Conservation (phyloP, 2,797 vertebrate genomes). For the Aphelocoma californica region DNA sequence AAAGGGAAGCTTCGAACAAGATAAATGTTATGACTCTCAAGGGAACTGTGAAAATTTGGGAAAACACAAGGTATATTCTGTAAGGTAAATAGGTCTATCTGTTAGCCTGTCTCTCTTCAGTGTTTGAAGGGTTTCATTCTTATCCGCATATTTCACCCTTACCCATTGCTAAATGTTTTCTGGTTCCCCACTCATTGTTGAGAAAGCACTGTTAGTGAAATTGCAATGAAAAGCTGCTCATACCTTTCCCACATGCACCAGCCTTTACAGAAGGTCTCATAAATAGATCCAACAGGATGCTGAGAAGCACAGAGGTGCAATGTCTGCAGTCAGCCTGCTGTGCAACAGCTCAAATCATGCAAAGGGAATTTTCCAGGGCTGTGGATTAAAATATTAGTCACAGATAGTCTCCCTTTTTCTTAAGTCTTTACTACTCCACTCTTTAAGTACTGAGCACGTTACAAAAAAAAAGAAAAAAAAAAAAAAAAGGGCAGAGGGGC, state of each 20-base stretch:
- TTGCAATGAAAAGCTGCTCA: neutral
- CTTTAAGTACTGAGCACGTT: neutral
- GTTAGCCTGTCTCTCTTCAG: neutral
- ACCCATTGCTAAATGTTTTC: neutral
- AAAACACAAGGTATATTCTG: neutral
- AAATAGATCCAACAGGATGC: neutral
- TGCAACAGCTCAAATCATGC: neutral
- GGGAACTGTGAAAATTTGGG: neutral
- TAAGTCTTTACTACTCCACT: neutral
- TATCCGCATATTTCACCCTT: neutral
- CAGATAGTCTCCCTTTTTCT: neutral
- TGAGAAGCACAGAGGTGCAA: neutral
- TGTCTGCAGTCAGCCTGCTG: neutral
- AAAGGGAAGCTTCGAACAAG: neutral
- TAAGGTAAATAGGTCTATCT: neutral
- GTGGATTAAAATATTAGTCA: neutral
- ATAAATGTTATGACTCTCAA: neutral
- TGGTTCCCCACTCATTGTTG: neutral
- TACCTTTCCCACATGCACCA: neutral
- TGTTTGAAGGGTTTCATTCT: neutral
- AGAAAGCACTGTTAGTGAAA: neutral
- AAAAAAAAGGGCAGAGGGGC: neutral
- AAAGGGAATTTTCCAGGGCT: neutral
- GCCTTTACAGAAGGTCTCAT: neutral
- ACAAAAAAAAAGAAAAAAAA: neutral